phyloP scores from a whole-genome alignment of 2,797 vertebrate genomes.

The Notolabrus celidotus region DNA sequence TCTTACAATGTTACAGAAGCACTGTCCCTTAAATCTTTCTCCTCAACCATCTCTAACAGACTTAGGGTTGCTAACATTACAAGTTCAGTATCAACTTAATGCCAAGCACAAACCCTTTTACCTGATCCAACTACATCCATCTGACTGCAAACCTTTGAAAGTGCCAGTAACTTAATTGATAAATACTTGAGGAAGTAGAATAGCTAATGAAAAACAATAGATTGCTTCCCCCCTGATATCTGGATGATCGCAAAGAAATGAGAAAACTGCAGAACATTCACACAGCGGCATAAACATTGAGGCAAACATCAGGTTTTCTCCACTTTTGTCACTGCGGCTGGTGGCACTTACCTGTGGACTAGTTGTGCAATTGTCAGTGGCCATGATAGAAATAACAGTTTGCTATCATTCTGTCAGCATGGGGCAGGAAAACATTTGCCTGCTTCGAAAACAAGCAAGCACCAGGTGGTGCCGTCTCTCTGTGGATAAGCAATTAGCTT shows the following conservation, averaged over 20 bases:
- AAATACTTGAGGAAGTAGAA: too few species aligned
- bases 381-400: constrained; percentile 72
- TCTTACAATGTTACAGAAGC: too few species aligned
- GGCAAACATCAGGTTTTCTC: constrained; percentile 73
- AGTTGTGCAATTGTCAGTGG: constrained; percentile 66
- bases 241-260: background rate
- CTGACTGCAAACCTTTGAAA: too few species aligned
- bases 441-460: constrained; percentile 60
- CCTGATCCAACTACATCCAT: too few species aligned
- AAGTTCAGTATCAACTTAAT: too few species aligned
- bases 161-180: too few species aligned
- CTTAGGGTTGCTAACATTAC: too few species aligned
- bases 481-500: constrained; percentile 70
- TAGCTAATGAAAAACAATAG: too few species aligned
- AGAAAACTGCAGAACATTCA: background rate
- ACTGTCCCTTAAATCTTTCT: too few species aligned
- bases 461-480: constrained; percentile 66
- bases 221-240: too few species aligned
- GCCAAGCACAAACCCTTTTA: too few species aligned
- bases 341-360: constrained; percentile 75
- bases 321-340: constrained; percentile 50
- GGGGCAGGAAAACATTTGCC: constrained; percentile 67
- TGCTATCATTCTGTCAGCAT: constrained; percentile 72
- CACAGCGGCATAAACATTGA: constrained; percentile 24
- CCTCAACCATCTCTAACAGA: too few species aligned